Conservation (phyloP, 2,797 vertebrate species). For the Fratercula arctica region DNA sequence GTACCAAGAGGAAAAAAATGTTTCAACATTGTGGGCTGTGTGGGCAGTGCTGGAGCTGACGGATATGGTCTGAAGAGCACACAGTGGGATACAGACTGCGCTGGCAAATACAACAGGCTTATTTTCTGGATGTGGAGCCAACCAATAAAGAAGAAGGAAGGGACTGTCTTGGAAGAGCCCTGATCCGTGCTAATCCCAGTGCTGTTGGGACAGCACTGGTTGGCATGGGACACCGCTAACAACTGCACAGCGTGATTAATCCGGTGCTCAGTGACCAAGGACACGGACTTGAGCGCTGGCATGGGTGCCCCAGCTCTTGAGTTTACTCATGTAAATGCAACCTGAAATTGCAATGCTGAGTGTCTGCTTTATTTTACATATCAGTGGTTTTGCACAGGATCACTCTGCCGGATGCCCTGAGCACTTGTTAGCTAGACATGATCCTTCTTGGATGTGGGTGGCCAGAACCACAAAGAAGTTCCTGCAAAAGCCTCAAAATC, state of each 20-base stretch:
- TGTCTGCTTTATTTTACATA: neutral
- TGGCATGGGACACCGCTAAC: neutral
- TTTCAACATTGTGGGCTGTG: neutral
- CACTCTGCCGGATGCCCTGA: neutral
- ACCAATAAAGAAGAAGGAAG: neutral
- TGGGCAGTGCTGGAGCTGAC: neutral
- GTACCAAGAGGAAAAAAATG: neutral
- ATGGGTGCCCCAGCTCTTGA: neutral
- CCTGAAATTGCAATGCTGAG: neutral
- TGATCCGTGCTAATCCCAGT: neutral
- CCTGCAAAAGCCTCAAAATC: neutral
- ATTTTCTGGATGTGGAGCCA: neutral
- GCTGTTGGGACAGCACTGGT: neutral
- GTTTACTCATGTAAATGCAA: neutral
- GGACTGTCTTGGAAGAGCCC: neutral
- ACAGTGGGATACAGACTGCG: neutral
- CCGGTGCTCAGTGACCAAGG: neutral
- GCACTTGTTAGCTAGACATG: neutral
- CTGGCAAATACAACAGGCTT: neutral
- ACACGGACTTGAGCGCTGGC: accelerated
- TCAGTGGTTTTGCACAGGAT: neutral
- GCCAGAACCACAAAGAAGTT: neutral
- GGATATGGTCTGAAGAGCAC: neutral
- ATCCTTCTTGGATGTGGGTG: neutral
- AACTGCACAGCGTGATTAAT: neutral